A percentile compares a stretch with the other conserved stretches of the same genome.
These are phyloP conservation scores for Eulemur rubriventer DNA, from an alignment of 2,797 vertebrate genomes.

Conservation along the genomic window DNA sequence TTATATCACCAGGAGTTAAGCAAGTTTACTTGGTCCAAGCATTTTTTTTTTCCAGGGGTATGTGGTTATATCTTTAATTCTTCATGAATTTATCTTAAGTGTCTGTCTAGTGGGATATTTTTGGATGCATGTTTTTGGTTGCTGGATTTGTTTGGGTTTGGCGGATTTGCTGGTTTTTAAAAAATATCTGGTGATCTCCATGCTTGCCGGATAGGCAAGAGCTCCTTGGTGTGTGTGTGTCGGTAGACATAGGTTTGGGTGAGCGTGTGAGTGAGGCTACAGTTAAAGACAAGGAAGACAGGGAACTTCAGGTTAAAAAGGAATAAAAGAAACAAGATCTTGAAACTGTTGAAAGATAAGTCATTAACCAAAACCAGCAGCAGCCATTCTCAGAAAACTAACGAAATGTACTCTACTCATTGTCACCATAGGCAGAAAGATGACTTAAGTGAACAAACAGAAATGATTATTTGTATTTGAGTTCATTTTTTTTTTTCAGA, in stretches of 20 bases:
- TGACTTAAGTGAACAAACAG: neutral
- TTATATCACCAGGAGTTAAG: neutral
- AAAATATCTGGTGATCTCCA: neutral
- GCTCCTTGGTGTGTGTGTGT: neutral
- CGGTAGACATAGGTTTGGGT: neutral
- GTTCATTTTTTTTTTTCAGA: neutral
- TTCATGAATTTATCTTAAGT: neutral
- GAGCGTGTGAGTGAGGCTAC: neutral
- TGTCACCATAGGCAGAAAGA: neutral
- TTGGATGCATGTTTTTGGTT: neutral
- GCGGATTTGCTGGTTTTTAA: neutral
- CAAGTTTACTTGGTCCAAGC: neutral
- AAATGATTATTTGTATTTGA: neutral
- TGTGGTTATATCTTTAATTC: neutral
- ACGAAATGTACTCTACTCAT: neutral
- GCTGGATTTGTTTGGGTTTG: neutral
- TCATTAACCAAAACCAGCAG: neutral
- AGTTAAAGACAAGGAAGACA: neutral
- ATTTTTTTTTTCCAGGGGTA: neutral
- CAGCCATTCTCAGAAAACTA: neutral
- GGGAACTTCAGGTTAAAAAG: neutral
- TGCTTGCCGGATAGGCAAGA: neutral
- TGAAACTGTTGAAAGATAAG: neutral
- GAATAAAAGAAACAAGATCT: neutral
- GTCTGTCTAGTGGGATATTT: neutral